Conservation (phyloP, 92 coral and sea anemone species). For the Palythoa caribaeorum region DNA sequence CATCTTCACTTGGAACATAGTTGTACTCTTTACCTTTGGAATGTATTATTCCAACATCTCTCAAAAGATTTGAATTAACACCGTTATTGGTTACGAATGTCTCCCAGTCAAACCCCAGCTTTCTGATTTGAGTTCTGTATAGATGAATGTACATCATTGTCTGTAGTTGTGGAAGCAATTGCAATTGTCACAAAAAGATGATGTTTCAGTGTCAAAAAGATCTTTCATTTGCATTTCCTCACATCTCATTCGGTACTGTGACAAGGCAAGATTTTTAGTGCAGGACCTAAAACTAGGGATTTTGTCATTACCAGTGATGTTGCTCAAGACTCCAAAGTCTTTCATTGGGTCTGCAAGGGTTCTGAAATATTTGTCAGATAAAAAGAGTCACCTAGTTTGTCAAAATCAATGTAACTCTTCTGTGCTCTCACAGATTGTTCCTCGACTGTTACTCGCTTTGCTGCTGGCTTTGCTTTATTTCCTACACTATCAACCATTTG, state of each 20-base stretch:
- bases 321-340: neutral
- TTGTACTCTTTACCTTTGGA: conserved; percentile 52
- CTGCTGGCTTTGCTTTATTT: conserved; percentile 41
- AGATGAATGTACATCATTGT: conserved; percentile 50
- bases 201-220: neutral
- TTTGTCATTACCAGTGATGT: conserved; percentile 11
- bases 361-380: conserved; percentile 10
- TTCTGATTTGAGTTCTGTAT: conserved; percentile 40
- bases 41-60: conserved; percentile 22
- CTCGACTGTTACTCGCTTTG: conserved; percentile 13
- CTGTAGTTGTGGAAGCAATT: conserved; percentile 7
- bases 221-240: conserved; percentile 17
- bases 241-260: conserved; percentile 17
- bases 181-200: conserved; percentile 19
- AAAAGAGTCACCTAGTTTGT: neutral
- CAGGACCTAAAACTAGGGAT: conserved; percentile 45
- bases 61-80: conserved; percentile 19
- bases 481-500: conserved; percentile 36
- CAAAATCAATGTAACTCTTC: conserved; percentile 3
- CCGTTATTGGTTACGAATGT: conserved; percentile 7
- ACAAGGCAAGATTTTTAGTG: conserved; percentile 42
- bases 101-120: conserved; percentile 46
- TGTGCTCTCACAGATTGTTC: conserved; percentile 35
- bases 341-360: neutral
- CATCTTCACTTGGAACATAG: conserved; percentile 47